Conservation (phyloP, 2,888 invertebrate genomes). For the Trypoxylon attenuatum region DNA sequence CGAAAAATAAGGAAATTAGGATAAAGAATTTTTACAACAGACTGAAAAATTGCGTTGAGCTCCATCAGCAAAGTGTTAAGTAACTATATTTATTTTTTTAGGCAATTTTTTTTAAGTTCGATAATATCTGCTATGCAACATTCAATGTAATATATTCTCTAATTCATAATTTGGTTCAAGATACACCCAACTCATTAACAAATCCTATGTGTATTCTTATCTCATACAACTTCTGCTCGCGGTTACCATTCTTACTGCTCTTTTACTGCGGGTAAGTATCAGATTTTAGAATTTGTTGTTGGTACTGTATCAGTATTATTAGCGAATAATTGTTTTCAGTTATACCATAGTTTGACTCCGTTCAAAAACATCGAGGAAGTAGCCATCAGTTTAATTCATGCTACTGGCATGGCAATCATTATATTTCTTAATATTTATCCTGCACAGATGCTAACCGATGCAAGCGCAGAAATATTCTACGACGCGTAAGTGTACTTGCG, state of each 20-base stretch:
- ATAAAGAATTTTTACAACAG: neutral
- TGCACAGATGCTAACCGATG: neutral
- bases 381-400: neutral
- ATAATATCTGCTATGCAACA: no score
- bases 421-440: constrained; percentile 4
- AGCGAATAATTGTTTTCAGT: no score
- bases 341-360: constrained; percentile 7
- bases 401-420: neutral
- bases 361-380: neutral
- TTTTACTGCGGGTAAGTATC: neutral
- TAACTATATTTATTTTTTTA: neutral
- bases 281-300: neutral
- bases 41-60: neutral
- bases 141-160: neutral
- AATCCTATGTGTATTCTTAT: neutral
- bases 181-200: neutral
- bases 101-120: neutral
- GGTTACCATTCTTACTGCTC: neutral
- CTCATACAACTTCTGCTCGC: neutral
- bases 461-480: constrained; percentile 1
- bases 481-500: constrained; percentile 1
- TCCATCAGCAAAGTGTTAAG: neutral
- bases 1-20: neutral
- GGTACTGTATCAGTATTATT: no score
- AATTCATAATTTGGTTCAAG: neutral